Percentiles rank a stretch among this genome's conserved stretches.
Conservation (phyloP, 2,888 invertebrate species). For the Schizotus pectinicornis region DNA sequence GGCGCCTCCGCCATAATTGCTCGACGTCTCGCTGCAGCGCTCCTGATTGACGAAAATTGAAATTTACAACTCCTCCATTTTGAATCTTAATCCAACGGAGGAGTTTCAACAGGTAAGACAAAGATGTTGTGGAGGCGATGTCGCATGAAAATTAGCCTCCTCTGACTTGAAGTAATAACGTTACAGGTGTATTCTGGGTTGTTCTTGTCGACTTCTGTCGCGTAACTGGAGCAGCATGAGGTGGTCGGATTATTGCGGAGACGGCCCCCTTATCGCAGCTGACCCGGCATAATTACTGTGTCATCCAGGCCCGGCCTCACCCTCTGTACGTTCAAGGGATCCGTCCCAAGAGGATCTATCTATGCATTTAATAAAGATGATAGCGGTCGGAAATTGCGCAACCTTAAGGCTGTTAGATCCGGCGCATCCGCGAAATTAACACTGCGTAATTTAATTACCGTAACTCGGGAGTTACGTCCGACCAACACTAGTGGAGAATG, state of each 20-base stretch:
- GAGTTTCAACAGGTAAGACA: too few species aligned
- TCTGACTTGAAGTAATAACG: too few species aligned
- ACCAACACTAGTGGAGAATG: constrained; percentile 5
- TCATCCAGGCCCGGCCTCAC: constrained; percentile 14
- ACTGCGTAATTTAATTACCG: constrained; percentile 28
- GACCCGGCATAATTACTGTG: constrained; percentile 25
- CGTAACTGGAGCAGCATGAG: too few species aligned
- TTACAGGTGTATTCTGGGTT: too few species aligned
- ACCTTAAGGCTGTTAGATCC: constrained; percentile 22
- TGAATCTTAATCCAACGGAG: too few species aligned
- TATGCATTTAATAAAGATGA: constrained; percentile 30
- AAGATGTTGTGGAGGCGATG: too few species aligned
- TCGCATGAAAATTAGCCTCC: too few species aligned
- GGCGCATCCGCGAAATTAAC: constrained; percentile 26
- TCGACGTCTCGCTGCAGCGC: too few species aligned
- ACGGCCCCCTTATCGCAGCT: constrained; percentile 23
- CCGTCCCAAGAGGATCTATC: constrained; percentile 23
- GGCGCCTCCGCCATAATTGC: too few species aligned
- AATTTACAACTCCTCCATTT: too few species aligned
- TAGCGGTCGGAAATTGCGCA: constrained; percentile 27
- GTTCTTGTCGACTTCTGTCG: too few species aligned
- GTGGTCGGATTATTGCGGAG: constrained; percentile 24
- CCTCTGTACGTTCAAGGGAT: constrained; percentile 20
- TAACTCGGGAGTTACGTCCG: constrained; percentile 19
- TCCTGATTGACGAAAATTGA: too few species aligned